Evolutionary conservation across 2,888 invertebrate genomes (phyloP).

Genomic region (Heteropelma amictum): DNA sequence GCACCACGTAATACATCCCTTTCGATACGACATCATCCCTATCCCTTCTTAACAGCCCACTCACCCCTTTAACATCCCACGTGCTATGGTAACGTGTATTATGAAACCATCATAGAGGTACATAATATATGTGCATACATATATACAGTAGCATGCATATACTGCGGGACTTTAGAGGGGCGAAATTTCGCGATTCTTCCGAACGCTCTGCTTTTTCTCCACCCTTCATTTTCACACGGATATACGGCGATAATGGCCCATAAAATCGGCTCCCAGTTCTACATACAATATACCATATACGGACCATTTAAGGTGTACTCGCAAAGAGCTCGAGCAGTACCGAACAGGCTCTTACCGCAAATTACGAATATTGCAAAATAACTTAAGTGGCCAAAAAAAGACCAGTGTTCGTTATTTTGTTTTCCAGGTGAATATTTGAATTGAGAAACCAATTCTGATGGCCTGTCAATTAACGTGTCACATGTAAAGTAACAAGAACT

Average conservation of each 20-base stretch:
- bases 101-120: conserved; percentile 16
- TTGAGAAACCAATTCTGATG: too few relatives aligned
- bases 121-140: too few relatives aligned
- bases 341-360: too few relatives aligned
- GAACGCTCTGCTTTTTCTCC: conserved; percentile 19
- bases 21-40: neutral
- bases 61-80: conserved; percentile 14
- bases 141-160: neutral
- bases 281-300: neutral
- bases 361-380: too few relatives aligned
- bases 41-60: conserved; percentile 1
- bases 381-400: too few relatives aligned
- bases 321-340: too few relatives aligned
- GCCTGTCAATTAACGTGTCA: too few relatives aligned
- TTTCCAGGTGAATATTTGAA: neutral
- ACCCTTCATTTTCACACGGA: conserved; percentile 53
- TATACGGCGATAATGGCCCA: conserved; percentile 50
- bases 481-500: too few relatives aligned
- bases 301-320: too few relatives aligned
- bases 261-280: conserved; percentile 44
- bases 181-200: conserved; percentile 40
- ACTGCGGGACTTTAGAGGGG: conserved; percentile 35
- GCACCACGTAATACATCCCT: neutral
- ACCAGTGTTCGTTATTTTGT: too few relatives aligned
- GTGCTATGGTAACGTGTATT: conserved; percentile 37